Percentiles rank a stretch among this genome's conserved stretches.
Evolutionary conservation across 2,888 invertebrate species (phyloP).

Genomic region (Strigamia transsilvanica): DNA sequence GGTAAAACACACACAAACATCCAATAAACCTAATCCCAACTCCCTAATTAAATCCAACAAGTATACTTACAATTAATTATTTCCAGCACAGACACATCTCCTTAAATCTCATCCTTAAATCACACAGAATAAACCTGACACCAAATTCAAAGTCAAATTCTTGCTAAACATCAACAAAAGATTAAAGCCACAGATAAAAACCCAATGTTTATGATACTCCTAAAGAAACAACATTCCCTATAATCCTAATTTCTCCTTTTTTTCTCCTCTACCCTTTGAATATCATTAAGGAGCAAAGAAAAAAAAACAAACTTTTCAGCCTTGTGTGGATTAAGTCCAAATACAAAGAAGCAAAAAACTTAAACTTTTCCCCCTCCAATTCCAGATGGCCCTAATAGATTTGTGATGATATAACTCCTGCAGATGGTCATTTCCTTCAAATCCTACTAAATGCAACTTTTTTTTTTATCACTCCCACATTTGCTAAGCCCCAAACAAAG

Average conservation of each 20-base stretch:
- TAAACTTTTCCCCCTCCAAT: background rate
- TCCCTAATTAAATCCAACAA: background rate
- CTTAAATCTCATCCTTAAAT: background rate
- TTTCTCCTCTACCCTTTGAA: background rate
- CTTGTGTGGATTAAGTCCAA: background rate
- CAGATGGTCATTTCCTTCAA: constrained; percentile 20
- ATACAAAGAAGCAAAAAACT: background rate
- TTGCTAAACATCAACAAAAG: constrained; percentile 27
- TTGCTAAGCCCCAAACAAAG: no score
- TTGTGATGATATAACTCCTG: constrained; percentile 11
- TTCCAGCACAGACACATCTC: background rate
- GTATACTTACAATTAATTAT: background rate
- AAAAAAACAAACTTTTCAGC: background rate
- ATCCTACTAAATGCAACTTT: constrained; percentile 35
- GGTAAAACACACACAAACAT: background rate
- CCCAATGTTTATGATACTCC: constrained; percentile 19
- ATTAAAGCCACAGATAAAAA: constrained; percentile 7
- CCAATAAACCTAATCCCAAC: background rate
- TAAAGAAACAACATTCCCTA: constrained; percentile 13
- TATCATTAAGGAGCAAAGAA: background rate
- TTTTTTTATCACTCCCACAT: background rate
- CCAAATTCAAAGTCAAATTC: constrained; percentile 1
- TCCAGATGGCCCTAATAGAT: constrained; percentile 23
- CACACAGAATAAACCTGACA: background rate
- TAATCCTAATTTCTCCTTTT: background rate